These are phyloP conservation scores for Alouatta palliata DNA, from an alignment of 2,113 vertebrate species.

Conservation along the genomic window DNA sequence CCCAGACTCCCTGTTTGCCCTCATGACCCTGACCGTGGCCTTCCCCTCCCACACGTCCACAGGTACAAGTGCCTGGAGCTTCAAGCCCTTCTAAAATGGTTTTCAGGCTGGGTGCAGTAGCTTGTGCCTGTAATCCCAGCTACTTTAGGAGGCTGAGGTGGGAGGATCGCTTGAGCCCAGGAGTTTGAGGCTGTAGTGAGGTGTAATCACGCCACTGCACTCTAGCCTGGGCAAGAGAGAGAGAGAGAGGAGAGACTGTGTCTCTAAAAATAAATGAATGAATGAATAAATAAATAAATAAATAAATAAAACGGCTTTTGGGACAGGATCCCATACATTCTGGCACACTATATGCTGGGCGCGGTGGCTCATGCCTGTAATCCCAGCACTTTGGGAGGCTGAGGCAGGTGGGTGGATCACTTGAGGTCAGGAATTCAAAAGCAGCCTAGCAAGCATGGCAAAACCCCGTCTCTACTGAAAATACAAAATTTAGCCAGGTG, in stretches of 20 bases:
- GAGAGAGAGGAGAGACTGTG: neutral
- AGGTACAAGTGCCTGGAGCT: neutral
- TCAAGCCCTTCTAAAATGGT: conserved; percentile 8
- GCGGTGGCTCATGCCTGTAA: too few relatives aligned
- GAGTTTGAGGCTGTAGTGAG: neutral
- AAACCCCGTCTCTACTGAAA: too few relatives aligned
- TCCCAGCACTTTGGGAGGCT: too few relatives aligned
- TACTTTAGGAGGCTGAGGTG: neutral
- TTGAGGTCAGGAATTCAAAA: too few relatives aligned
- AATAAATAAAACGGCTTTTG: neutral
- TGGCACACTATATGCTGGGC: neutral
- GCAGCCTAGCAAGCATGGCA: too few relatives aligned
- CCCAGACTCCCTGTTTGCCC: neutral
- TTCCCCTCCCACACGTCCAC: neutral
- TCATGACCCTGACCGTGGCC: neutral
- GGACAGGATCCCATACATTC: neutral
- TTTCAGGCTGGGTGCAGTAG: neutral
- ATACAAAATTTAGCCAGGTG: too few relatives aligned
- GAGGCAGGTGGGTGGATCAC: too few relatives aligned
- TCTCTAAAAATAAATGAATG: neutral
- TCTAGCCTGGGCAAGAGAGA: neutral
- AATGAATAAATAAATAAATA: neutral
- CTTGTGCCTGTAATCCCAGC: neutral
- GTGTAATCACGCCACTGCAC: neutral
- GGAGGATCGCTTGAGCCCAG: neutral